These are phyloP conservation scores for Pitta sordida DNA, from an alignment of 2,113 vertebrate genomes.

Conservation along the genomic window DNA sequence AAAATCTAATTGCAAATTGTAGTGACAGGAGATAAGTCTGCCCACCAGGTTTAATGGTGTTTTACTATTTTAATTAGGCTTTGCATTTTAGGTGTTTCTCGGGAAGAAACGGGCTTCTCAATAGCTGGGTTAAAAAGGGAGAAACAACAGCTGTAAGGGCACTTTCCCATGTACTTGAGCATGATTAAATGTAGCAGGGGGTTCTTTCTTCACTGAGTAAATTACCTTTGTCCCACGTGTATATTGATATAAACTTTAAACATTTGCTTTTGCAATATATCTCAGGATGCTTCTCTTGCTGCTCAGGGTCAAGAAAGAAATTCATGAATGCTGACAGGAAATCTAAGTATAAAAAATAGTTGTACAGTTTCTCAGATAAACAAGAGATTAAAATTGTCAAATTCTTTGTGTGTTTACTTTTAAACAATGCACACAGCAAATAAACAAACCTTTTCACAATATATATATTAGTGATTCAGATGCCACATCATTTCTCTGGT, in stretches of 20 bases:
- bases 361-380: constrained; percentile 37
- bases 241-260: constrained; percentile 71
- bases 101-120: constrained; percentile 47
- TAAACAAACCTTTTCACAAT: background rate
- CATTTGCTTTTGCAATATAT: constrained; percentile 71
- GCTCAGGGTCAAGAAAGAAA: constrained; percentile 62
- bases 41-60: constrained; percentile 22
- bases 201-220: constrained; percentile 66
- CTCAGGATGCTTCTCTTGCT: constrained; percentile 64
- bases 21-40: constrained; percentile 26
- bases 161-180: constrained; percentile 62
- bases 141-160: constrained; percentile 19
- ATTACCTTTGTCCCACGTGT: constrained; percentile 70
- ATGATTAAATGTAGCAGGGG: constrained; percentile 69
- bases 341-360: background rate
- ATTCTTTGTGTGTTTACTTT: constrained; percentile 15
- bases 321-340: constrained; percentile 51
- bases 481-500: background rate
- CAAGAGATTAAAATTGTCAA: background rate
- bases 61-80: constrained; percentile 56
- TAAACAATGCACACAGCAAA: background rate
- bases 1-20: constrained; percentile 41
- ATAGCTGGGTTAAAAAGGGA: constrained; percentile 23
- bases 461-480: background rate
- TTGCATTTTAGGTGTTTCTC: constrained; percentile 35